Evolutionary conservation across 2,797 vertebrate species (phyloP).

Genomic region (Pangasius djambal): DNA sequence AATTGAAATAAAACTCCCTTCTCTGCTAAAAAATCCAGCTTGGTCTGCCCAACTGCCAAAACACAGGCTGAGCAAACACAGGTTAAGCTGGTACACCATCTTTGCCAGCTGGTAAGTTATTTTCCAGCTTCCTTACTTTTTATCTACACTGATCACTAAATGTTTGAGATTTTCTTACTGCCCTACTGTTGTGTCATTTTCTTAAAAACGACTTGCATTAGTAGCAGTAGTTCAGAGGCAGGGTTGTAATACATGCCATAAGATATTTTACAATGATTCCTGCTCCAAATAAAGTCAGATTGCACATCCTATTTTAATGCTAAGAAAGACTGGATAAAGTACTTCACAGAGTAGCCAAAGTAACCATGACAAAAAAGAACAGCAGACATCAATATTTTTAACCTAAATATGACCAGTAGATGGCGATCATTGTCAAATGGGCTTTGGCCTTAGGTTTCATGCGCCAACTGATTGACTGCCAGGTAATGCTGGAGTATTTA

Average conservation of each 20-base stretch:
- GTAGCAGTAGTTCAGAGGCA: not conserved
- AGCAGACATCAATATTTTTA: not conserved
- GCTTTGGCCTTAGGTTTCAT: conserved; percentile 14
- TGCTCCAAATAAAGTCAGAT: not conserved
- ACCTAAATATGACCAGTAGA: conserved; percentile 67
- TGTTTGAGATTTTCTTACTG: not conserved
- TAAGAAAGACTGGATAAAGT: not conserved
- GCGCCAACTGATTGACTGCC: conserved; percentile 12
- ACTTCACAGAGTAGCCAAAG: not conserved
- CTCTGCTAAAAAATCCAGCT: not conserved
- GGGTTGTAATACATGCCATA: not conserved
- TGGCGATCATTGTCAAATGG: conserved; percentile 68
- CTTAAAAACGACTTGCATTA: not conserved
- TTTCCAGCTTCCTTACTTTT: not conserved
- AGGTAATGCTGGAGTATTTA: conserved; percentile 42
- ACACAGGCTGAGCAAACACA: not conserved
- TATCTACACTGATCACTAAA: not conserved
- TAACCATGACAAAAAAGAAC: not conserved
- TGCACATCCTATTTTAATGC: not conserved
- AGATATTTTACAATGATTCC: not conserved
- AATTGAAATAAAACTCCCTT: not conserved
- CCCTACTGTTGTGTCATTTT: not conserved
- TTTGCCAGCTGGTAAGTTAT: not conserved
- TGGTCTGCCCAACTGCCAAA: not conserved
- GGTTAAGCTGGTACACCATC: not conserved